Base-by-base conservation (phyloP, 2,113 vertebrate species). In the Cephalopterus ornatus region DNA sequence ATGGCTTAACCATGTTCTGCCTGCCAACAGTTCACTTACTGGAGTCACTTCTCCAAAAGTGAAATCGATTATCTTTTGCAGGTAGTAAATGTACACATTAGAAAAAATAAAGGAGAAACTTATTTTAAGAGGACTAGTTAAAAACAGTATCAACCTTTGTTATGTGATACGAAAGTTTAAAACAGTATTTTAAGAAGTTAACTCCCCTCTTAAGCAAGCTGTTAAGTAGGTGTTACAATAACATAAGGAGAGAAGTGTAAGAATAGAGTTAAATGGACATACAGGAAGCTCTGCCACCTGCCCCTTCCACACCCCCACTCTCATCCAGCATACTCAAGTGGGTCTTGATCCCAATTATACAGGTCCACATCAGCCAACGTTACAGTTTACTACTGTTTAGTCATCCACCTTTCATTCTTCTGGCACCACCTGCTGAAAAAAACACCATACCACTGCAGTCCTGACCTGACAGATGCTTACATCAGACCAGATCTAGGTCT, bases 1-100 rank as follows among this genome's bases (percentile, higher is more conserved):
- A 77, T 12, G 0, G 0, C 27, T 76, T 58, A 39, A 5, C 33
- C 16, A 18, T 4, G 2, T 52, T 63, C 28, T 82, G 33, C 53
- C 55, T 68, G 35, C 28, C 41, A 77, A 14, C 35, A 70, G 32
- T 14, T 88, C n/a, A 58, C 4, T 13, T 14, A 80, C 32, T 42
- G 30, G 33, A 82, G 12, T 53, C 1, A 2, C 24, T 65, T 73
- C 23, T 85, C 35, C 18, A 49, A 41, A 83, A 76, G 3, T 16
- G n/a, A 2, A 72, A 68, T 22, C 18, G 44, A 49, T 3, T 32
- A 46, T 9, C 11, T 94, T 87, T 61, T 46, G 78, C 15, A 63
- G 35, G 27, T 32, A 85, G 26, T 58, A 78, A 88, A 53, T 3
- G 56, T 4, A 80, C 4, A 35, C 8, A 74, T 14, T 20, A 18